phyloP scores from a whole-genome alignment of 1,140 invertebrate genomes.

The Ceratina japonica region DNA sequence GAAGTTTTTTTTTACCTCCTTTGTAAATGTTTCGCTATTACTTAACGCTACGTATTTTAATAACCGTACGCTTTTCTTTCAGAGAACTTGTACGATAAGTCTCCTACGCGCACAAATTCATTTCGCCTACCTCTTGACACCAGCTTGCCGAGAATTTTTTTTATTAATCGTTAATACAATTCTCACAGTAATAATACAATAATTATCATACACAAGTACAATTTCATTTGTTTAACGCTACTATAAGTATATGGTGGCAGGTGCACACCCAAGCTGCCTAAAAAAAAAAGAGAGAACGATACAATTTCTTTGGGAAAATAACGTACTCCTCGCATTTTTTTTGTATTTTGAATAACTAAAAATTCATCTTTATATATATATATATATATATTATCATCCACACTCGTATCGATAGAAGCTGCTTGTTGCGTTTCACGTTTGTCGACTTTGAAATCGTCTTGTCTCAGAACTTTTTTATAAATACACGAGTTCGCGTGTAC shows the following conservation, averaged over 20 bases:
- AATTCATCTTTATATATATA: constrained; percentile 17
- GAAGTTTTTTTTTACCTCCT: too few relatives aligned
- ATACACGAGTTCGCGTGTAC: constrained; percentile 7
- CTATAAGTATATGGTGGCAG: constrained; percentile 74
- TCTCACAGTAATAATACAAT: constrained; percentile 58
- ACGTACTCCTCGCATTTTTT: constrained; percentile 43
- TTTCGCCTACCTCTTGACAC: constrained; percentile 66
- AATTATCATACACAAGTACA: constrained; percentile 41
- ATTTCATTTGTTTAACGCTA: constrained; percentile 68
- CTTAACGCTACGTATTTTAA: constrained; percentile 42
- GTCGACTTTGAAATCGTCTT: not conserved
- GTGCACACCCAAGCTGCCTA: constrained; percentile 78
- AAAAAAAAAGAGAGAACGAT: constrained; percentile 49
- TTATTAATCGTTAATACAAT: constrained; percentile 66
- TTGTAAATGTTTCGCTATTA: constrained; percentile 8
- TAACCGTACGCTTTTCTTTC: constrained; percentile 64
- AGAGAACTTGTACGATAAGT: constrained; percentile 74
- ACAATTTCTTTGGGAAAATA: constrained; percentile 57
- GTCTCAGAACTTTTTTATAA: not conserved
- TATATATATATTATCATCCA: too few relatives aligned
- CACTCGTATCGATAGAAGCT: too few relatives aligned
- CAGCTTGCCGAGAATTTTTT: constrained; percentile 73
- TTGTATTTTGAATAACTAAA: constrained; percentile 35
- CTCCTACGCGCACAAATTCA: constrained; percentile 72
- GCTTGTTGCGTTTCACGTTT: not conserved